Evolutionary conservation across 2,797 vertebrate genomes (phyloP).

Genomic region (Chrosomus eos): DNA sequence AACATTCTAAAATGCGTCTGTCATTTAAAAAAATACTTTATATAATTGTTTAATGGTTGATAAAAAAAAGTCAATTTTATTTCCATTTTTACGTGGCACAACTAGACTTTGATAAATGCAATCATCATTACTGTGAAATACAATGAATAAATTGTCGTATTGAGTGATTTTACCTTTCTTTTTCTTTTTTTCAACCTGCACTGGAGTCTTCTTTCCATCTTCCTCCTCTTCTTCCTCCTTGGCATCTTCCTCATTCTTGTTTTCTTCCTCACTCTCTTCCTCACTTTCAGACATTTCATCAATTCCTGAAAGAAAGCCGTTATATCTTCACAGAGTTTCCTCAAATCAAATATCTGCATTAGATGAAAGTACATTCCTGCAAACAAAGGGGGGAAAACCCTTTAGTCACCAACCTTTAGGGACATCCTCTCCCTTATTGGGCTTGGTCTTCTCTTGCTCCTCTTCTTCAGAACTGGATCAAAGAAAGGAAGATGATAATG

Average conservation of each 20-base stretch:
- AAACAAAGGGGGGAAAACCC: background rate
- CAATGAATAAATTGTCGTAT: background rate
- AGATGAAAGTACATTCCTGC: background rate
- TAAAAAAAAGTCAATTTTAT: background rate
- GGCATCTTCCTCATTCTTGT: constrained; percentile 83
- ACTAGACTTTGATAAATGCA: background rate
- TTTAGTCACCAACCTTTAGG: constrained; percentile 79
- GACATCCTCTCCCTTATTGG: constrained; percentile 77
- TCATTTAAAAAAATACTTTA: background rate
- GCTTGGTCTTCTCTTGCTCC: constrained; percentile 74
- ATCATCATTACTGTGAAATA: background rate
- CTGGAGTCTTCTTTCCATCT: constrained; percentile 84
- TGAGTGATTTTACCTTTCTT: constrained; percentile 74
- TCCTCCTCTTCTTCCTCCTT: constrained; percentile 89
- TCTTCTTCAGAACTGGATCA: constrained; percentile 79
- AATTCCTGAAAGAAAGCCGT: constrained; percentile 71
- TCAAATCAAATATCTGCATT: background rate
- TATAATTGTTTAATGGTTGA: background rate
- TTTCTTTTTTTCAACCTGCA: constrained; percentile 84
- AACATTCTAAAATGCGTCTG: background rate
- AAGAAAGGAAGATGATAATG: constrained; percentile 28
- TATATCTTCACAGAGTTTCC: background rate
- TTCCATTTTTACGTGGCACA: background rate
- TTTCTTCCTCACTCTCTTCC: constrained; percentile 92
- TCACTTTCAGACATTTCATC: constrained; percentile 89